These are phyloP conservation scores for Tachina fera DNA, from an alignment of 2,888 invertebrate species.

Conservation along the genomic window DNA sequence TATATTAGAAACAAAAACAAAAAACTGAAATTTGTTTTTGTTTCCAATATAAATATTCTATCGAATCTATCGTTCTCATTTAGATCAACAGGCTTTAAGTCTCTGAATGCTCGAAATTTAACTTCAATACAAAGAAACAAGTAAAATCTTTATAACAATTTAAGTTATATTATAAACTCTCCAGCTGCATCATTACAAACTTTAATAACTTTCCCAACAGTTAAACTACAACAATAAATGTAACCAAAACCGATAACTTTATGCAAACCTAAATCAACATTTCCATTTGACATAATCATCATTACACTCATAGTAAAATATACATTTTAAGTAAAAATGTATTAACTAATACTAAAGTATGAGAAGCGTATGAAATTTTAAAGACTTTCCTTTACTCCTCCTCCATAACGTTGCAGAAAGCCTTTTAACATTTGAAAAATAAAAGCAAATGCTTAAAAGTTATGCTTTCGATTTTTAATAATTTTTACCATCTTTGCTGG, in stretches of 20 bases:
- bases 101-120: too few relatives aligned
- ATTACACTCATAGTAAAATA: background rate
- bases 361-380: slow-evolving; percentile 80
- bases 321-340: slow-evolving; percentile 51
- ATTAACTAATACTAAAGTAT: slow-evolving; percentile 74
- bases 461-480: slow-evolving; percentile 75
- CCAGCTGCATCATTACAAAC: too few relatives aligned
- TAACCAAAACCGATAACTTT: slow-evolving; percentile 27
- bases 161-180: too few relatives aligned
- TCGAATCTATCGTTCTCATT: too few relatives aligned
- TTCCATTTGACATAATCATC: background rate
- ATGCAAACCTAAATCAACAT: background rate
- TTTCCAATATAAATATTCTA: too few relatives aligned
- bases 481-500: slow-evolving; percentile 82
- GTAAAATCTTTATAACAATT: too few relatives aligned
- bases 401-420: slow-evolving; percentile 24
- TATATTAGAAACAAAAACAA: too few relatives aligned
- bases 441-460: background rate
- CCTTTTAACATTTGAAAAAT: background rate
- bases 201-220: background rate
- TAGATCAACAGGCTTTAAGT: too few relatives aligned
- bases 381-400: slow-evolving; percentile 58
- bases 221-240: background rate
- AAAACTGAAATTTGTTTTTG: too few relatives aligned
- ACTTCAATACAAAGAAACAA: too few relatives aligned